A percentile compares a stretch with the other conserved stretches of the same genome.
These are phyloP conservation scores for Sitta europaea DNA, from an alignment of 2,113 vertebrate species.

Conservation along the genomic window DNA sequence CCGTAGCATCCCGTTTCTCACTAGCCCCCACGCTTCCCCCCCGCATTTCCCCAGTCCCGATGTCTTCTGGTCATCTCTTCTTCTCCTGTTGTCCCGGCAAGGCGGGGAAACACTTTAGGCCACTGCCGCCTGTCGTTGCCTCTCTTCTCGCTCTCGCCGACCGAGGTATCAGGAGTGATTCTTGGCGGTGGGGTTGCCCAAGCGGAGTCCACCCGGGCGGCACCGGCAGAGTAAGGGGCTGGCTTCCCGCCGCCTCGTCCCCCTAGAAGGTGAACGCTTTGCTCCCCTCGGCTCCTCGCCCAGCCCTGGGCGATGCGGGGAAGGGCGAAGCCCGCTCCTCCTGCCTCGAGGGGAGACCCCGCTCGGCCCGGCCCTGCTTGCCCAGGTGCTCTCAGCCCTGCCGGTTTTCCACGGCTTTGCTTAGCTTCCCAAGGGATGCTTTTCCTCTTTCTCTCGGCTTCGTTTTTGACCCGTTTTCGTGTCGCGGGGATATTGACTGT, in stretches of 20 bases:
- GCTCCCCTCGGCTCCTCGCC: background rate
- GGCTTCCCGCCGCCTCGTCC: background rate
- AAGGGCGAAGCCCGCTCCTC: background rate
- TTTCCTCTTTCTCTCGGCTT: background rate
- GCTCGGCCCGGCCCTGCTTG: background rate
- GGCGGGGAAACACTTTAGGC: background rate
- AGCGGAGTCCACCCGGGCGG: background rate
- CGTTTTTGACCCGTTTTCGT: conserved; percentile 38
- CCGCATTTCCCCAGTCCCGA: accelerated
- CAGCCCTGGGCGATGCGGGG: background rate
- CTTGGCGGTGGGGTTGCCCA: background rate
- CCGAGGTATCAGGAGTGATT: background rate
- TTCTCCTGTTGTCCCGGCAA: background rate
- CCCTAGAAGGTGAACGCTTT: background rate
- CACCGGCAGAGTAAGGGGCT: background rate
- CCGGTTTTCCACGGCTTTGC: background rate
- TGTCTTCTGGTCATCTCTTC: background rate
- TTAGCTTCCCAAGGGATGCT: background rate
- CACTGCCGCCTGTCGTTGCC: background rate
- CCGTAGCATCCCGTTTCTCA: background rate
- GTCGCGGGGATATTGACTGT: conserved; percentile 69
- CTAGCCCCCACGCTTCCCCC: accelerated
- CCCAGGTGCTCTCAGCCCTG: background rate
- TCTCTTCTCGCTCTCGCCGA: background rate
- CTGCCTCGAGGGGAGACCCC: background rate